Evolutionary conservation across 1,140 invertebrate species (phyloP).

Genomic region (Zaprionus gabonicus): DNA sequence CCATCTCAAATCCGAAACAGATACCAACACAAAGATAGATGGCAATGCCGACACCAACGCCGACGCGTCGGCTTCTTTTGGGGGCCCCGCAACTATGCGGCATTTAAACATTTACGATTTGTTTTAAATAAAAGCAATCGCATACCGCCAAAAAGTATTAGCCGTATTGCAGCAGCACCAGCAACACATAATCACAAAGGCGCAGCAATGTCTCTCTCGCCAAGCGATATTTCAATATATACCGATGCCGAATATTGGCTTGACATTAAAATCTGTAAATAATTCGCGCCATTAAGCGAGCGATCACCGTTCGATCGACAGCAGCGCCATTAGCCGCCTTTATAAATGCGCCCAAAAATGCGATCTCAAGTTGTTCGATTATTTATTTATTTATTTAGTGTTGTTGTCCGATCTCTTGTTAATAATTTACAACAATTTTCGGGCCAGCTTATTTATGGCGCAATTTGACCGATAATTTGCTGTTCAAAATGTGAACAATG

Average conservation of each 20-base stretch:
- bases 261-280: slow-evolving; percentile 81
- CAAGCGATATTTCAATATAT: slow-evolving; percentile 53
- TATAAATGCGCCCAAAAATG: slow-evolving; percentile 45
- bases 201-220: slow-evolving; percentile 45
- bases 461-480: slow-evolving; percentile 72
- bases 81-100: slow-evolving; percentile 61
- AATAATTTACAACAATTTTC: slow-evolving; percentile 64
- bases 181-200: slow-evolving; percentile 64
- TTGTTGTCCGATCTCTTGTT: slow-evolving; percentile 48
- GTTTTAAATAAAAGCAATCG: slow-evolving; percentile 79
- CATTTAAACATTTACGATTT: slow-evolving; percentile 79
- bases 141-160: slow-evolving; percentile 59
- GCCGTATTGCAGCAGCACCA: slow-evolving; percentile 46
- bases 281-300: slow-evolving; percentile 77
- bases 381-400: slow-evolving; percentile 43
- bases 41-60: slow-evolving; percentile 30
- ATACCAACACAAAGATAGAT: background rate
- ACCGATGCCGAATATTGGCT: slow-evolving; percentile 55
- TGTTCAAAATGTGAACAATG: slow-evolving; percentile 61
- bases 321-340: slow-evolving; percentile 50
- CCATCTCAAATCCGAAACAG: slow-evolving; percentile 13
- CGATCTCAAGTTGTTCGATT: slow-evolving; percentile 41
- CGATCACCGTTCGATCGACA: slow-evolving; percentile 42
- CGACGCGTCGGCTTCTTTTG: slow-evolving; percentile 56
- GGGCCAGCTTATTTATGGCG: slow-evolving; percentile 66